Base-by-base conservation (phyloP, 2,113 vertebrate genomes). In the Pavo muticus region DNA sequence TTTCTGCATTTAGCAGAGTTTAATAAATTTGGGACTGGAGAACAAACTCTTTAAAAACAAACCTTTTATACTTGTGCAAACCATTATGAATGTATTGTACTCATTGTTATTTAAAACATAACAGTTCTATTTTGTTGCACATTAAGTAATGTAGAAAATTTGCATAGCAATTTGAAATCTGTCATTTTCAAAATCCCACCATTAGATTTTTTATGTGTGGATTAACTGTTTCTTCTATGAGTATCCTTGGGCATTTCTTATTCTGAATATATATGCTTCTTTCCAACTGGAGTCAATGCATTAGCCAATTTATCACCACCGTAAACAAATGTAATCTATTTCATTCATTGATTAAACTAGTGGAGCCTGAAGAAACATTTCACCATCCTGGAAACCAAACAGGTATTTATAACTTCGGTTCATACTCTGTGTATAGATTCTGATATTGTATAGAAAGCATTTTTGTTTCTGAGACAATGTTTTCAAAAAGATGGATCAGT, bases 321-420 rank as follows among this genome's bases (percentile, higher is more conserved):
- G 40, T 92, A 91, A 92, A 82, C 47, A 91, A 89, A 75, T 57
- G 35, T 84, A 89, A 94, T 92, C 73, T 75, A 68, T 92, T 95
- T 92, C 68, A 94, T 82, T 27, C 63, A 87, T 76, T 91, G 84
- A 94, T 95, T 95, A 92, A 95, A 87, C 52, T 68, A 87, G 30
- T 35, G 81, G 47, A 92, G 70, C 90, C 84, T 88, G 65, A 92
- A 95, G 77, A 70, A 94, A 79, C 3, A 1, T 84, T 82, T 91
- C 48, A 91, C 70, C 35, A 56, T 47, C 29, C 44, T 84, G 71
- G 74, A 95, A 95, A 87, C 35, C 29, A 71, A 89, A 91, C 57
- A 40, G 52, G 44, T 90, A 65, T 85, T 94, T 96, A 71, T 75
- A 79, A 69, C 39, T 65, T 82, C 29, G 23, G 52, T 92, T 87